Evolutionary conservation across 2,113 vertebrate species (phyloP).

Genomic region (Hippocampus zosterae): DNA sequence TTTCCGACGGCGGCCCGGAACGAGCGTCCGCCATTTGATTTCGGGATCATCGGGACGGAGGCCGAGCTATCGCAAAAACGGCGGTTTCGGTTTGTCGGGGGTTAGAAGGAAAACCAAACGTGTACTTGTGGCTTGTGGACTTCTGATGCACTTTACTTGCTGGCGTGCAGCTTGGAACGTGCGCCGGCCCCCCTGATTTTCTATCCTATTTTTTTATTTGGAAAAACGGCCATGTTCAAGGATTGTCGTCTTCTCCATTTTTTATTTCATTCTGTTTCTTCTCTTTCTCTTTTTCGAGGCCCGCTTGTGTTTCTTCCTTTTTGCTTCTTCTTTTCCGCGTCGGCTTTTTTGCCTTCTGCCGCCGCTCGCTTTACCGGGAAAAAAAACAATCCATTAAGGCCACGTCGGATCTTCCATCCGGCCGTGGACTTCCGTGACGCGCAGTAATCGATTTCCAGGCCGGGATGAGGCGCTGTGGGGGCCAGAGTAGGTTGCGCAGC

Average conservation of each 20-base stretch:
- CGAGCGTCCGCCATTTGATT: slow-evolving; percentile 31
- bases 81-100: slow-evolving; percentile 45
- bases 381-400: slow-evolving; percentile 49
- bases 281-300: neutral
- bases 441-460: slow-evolving; percentile 12
- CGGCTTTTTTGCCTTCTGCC: too few relatives aligned
- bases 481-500: slow-evolving; percentile 33
- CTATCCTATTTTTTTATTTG: too few relatives aligned
- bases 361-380: slow-evolving; percentile 42
- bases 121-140: slow-evolving; percentile 62
- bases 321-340: too few relatives aligned
- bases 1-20: slow-evolving; percentile 52
- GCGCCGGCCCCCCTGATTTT: neutral
- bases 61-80: slow-evolving; percentile 53
- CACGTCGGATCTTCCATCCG: too few relatives aligned
- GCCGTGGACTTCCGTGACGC: too few relatives aligned
- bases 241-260: neutral
- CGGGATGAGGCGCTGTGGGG: slow-evolving; percentile 63
- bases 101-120: slow-evolving; percentile 51
- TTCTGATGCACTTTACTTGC: slow-evolving; percentile 32
- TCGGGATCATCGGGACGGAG: slow-evolving; percentile 56
- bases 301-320: neutral
- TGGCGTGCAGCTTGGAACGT: slow-evolving; percentile 1
- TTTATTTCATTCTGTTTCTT: too few relatives aligned
- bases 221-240: too few relatives aligned